Conservation (phyloP, 2,113 vertebrate genomes). For the Oreotrochilus melanogaster region DNA sequence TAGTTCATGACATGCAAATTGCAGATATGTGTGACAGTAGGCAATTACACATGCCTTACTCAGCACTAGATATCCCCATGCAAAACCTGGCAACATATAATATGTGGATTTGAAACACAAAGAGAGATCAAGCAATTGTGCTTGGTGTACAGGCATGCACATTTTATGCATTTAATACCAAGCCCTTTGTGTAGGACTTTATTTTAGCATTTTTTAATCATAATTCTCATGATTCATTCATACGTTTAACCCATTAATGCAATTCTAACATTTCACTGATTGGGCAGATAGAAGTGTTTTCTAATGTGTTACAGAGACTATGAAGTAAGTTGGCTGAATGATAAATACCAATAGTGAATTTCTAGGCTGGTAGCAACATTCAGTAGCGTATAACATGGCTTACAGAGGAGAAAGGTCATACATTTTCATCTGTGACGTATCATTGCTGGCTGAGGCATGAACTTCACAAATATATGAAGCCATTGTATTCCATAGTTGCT, state of each 20-base stretch:
- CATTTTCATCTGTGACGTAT: conserved; percentile 38
- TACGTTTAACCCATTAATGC: neutral
- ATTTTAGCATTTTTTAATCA: neutral
- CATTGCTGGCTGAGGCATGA: neutral
- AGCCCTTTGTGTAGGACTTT: neutral
- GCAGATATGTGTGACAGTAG: neutral
- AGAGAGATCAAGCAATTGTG: neutral
- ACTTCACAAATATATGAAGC: neutral
- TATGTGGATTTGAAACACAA: neutral
- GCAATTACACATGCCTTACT: neutral
- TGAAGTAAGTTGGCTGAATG: conserved; percentile 53
- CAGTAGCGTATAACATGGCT: conserved; percentile 4
- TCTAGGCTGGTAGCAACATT: conserved; percentile 18
- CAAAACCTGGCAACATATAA: neutral
- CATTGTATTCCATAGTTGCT: neutral
- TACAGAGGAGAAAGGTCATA: conserved; percentile 44
- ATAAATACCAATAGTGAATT: conserved; percentile 20
- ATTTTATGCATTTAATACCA: neutral
- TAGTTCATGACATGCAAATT: neutral
- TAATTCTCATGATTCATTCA: neutral
- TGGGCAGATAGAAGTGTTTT: conserved; percentile 12
- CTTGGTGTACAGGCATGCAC: neutral
- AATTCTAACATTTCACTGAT: conserved; percentile 3
- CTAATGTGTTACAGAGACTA: neutral
- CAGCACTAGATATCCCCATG: neutral